A percentile compares a stretch with the other conserved stretches of the same genome.
Conservation (phyloP, 2,113 vertebrate species). For the Semnopithecus entellus region DNA sequence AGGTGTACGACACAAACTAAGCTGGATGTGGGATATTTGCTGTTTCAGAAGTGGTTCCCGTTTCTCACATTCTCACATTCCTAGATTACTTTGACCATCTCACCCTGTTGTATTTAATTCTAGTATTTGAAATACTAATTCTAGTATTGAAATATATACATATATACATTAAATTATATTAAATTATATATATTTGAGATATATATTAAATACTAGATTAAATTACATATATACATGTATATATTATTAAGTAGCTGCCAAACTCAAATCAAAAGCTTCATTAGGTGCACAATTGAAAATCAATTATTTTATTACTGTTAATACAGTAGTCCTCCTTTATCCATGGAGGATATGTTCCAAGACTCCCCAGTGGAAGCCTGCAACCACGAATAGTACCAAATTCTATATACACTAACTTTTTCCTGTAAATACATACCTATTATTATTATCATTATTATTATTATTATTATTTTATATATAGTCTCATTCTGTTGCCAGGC, state of each 20-base stretch:
- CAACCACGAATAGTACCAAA: neutral
- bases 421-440: neutral
- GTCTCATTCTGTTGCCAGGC: too few species aligned
- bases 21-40: neutral
- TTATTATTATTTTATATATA: too few species aligned
- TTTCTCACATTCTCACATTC: neutral
- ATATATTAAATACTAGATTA: too few species aligned
- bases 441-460: too few species aligned
- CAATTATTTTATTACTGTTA: neutral
- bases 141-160: neutral
- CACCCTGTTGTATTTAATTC: neutral
- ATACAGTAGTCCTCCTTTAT: neutral
- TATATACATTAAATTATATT: too few species aligned
- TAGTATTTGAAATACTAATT: neutral
- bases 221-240: too few species aligned
- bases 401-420: neutral
- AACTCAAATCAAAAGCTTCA: neutral
- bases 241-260: neutral
- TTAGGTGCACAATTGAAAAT: neutral
- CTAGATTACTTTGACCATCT: neutral
- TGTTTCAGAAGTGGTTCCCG: neutral
- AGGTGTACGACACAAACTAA: neutral
- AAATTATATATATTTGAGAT: too few species aligned
- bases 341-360: neutral
- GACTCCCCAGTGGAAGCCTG: neutral